Conservation (phyloP, 2,797 vertebrate species). For the Tinamus major region DNA sequence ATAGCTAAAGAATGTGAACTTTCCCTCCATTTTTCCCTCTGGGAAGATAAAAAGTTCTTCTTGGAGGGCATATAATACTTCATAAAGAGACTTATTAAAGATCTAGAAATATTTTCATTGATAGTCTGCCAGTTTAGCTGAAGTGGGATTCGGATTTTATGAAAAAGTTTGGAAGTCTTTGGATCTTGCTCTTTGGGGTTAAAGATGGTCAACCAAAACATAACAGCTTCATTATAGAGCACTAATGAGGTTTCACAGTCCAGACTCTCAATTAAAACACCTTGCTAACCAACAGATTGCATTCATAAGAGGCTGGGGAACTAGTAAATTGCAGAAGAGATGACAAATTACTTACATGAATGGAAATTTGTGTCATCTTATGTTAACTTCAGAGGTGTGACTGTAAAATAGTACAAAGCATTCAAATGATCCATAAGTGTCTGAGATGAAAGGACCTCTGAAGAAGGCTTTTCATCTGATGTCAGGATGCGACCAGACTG, state of each 20-base stretch:
- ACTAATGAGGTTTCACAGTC: background rate
- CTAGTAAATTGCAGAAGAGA: background rate
- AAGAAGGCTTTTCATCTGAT: background rate
- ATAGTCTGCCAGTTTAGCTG: background rate
- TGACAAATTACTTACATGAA: background rate
- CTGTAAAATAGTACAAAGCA: background rate
- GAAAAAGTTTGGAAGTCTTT: background rate
- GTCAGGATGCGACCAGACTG: background rate
- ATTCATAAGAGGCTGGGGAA: background rate
- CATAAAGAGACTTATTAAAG: background rate
- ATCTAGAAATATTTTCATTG: background rate
- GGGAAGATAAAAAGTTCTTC: background rate
- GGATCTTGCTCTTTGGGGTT: background rate
- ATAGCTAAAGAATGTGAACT: background rate
- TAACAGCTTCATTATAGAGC: accelerated
- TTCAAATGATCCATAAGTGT: background rate
- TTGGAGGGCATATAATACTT: background rate
- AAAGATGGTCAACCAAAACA: background rate
- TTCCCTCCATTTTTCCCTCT: background rate
- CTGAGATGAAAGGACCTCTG: background rate
- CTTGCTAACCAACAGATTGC: background rate
- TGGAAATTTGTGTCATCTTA: background rate
- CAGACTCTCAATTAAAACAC: background rate
- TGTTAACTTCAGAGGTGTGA: background rate
- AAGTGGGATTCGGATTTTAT: background rate